phyloP scores from a whole-genome alignment of 23 tunicate genomes.

The Halocynthia roretzi region DNA sequence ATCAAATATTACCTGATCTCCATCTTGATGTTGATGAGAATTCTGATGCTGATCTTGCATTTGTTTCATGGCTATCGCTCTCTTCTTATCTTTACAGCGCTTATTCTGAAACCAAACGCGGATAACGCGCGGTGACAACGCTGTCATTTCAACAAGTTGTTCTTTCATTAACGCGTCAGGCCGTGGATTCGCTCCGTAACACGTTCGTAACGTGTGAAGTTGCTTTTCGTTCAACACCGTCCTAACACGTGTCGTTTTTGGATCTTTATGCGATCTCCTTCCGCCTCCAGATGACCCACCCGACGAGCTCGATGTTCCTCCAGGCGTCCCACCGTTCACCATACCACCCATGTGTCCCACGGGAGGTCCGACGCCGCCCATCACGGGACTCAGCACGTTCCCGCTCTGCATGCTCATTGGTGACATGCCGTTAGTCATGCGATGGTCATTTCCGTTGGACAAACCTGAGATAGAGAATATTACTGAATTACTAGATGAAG shows the following conservation, averaged over 20 bases:
- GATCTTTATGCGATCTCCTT: constrained; percentile 43
- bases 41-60: constrained; percentile 84
- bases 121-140: constrained; percentile 80
- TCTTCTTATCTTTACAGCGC: constrained; percentile 93
- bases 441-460: not conserved
- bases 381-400: constrained; percentile 20
- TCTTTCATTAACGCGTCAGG: constrained; percentile 99
- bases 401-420: constrained; percentile 27
- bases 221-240: constrained; percentile 96
- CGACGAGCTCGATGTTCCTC: constrained; percentile 10
- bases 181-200: constrained; percentile 90
- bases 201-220: constrained; percentile 74
- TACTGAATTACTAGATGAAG: too few relatives aligned
- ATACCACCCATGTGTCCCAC: not conserved
- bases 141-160: constrained; percentile 96
- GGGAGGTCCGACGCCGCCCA: constrained; percentile 22
- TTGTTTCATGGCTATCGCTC: constrained; percentile 84
- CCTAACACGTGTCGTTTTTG: constrained; percentile 88
- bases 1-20: constrained; percentile 59
- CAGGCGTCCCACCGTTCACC: constrained; percentile 10
- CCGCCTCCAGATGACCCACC: constrained; percentile 3
- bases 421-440: constrained; percentile 16
- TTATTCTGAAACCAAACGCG: constrained; percentile 98
- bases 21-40: constrained; percentile 55
- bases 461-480: not conserved